Conservation (phyloP, 2,888 invertebrate species). For the Mechanitis mazaeus region DNA sequence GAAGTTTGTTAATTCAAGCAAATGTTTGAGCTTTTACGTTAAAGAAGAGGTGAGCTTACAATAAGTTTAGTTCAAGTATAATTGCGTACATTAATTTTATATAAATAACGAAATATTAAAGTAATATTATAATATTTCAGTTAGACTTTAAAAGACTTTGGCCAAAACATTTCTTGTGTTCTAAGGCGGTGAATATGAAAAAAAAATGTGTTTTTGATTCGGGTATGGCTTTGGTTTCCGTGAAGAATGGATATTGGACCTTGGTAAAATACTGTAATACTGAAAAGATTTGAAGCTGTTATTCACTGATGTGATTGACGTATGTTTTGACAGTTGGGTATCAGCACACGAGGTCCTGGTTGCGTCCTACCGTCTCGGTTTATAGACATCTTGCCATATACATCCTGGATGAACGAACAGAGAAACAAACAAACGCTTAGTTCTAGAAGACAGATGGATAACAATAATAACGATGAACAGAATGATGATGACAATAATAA, state of each 20-base stretch:
- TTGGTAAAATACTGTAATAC: slow-evolving; percentile 38
- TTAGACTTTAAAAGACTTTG: slow-evolving; percentile 27
- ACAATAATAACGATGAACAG: too few species aligned
- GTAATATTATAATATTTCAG: slow-evolving; percentile 14
- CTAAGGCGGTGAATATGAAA: slow-evolving; percentile 28
- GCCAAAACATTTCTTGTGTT: slow-evolving; percentile 27
- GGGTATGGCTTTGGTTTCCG: slow-evolving; percentile 49
- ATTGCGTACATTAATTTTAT: background rate
- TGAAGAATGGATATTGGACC: slow-evolving; percentile 37
- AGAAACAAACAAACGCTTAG: background rate
- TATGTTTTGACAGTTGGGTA: slow-evolving; percentile 28
- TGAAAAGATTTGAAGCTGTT: background rate
- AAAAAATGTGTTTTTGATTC: slow-evolving; percentile 45
- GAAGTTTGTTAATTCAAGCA: background rate
- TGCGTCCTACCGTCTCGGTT: slow-evolving; percentile 33
- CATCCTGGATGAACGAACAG: slow-evolving; percentile 28
- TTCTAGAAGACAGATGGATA: background rate
- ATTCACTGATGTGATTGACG: background rate
- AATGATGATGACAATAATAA: background rate
- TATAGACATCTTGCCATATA: slow-evolving; percentile 30
- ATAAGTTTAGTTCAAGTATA: background rate
- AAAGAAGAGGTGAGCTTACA: slow-evolving; percentile 29
- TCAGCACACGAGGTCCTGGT: slow-evolving; percentile 33
- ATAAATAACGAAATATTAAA: background rate
- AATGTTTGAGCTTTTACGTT: slow-evolving; percentile 35